These are phyloP conservation scores for Zapornia atra DNA, from an alignment of 2,113 vertebrate species.

Conservation along the genomic window DNA sequence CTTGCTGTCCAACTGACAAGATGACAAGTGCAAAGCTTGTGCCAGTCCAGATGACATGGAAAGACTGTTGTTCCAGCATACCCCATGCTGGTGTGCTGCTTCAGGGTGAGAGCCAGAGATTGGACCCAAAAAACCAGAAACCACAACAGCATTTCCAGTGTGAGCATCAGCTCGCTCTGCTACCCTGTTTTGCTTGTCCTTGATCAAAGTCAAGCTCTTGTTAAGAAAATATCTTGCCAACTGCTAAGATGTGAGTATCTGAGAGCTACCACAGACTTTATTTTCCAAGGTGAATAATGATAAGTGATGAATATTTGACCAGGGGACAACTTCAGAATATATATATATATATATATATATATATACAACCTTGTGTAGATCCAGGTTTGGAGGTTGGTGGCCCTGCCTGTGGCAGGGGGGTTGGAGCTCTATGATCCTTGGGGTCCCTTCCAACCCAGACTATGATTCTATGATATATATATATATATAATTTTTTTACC, in stretches of 20 bases:
- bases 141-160: neutral
- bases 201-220: neutral
- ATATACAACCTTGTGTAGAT: too few species aligned
- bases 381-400: too few species aligned
- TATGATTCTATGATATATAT: too few species aligned
- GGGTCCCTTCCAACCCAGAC: too few species aligned
- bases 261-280: neutral
- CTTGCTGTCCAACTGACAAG: neutral
- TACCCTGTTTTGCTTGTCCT: neutral
- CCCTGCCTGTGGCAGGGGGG: too few species aligned
- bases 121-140: neutral
- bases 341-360: too few species aligned
- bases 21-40: neutral
- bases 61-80: neutral
- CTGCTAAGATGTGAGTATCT: neutral
- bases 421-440: too few species aligned
- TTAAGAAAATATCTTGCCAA: neutral
- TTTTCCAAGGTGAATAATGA: neutral
- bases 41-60: neutral
- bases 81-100: neutral
- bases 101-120: neutral
- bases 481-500: neutral
- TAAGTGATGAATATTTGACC: neutral
- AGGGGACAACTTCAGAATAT: neutral
- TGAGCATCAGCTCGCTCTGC: neutral